These are phyloP conservation scores for Heteromormyrus szaboi DNA, from an alignment of 2,797 vertebrate genomes.

Conservation along the genomic window DNA sequence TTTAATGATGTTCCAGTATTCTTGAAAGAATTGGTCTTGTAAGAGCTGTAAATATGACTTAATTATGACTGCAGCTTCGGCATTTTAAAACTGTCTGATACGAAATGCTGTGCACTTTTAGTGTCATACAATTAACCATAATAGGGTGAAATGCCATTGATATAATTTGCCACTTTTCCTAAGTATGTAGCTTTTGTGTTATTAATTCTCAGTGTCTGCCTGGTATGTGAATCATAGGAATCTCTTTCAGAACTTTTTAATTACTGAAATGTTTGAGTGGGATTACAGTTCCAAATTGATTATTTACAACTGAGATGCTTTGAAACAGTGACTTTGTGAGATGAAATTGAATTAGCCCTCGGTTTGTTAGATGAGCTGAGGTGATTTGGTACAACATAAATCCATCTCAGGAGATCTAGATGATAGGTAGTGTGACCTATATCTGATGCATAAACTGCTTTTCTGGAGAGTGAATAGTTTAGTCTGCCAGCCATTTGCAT, in stretches of 20 bases:
- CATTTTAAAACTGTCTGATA: background rate
- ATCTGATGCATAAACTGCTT: constrained; percentile 53
- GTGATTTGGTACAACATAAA: constrained; percentile 49
- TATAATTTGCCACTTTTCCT: background rate
- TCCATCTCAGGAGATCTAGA: constrained; percentile 52
- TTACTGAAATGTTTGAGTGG: background rate
- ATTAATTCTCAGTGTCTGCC: background rate
- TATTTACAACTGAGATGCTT: constrained; percentile 18
- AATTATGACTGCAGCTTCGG: background rate
- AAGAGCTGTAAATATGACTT: background rate
- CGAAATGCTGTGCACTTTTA: background rate
- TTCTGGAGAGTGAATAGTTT: constrained; percentile 47
- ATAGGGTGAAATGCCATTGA: background rate
- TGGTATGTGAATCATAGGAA: background rate
- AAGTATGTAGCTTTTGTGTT: background rate
- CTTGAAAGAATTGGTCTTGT: background rate
- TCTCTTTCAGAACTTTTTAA: constrained; percentile 9
- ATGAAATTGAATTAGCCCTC: constrained; percentile 46
- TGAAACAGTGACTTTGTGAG: constrained; percentile 40
- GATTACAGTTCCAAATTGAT: background rate
- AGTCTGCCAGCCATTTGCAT: constrained; percentile 55
- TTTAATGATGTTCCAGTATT: background rate
- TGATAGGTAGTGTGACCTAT: constrained; percentile 45
- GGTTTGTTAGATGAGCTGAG: constrained; percentile 45
- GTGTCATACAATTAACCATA: background rate